These are phyloP conservation scores for Tiaroga cobitis DNA, from an alignment of 2,797 vertebrate species.

Conservation along the genomic window DNA sequence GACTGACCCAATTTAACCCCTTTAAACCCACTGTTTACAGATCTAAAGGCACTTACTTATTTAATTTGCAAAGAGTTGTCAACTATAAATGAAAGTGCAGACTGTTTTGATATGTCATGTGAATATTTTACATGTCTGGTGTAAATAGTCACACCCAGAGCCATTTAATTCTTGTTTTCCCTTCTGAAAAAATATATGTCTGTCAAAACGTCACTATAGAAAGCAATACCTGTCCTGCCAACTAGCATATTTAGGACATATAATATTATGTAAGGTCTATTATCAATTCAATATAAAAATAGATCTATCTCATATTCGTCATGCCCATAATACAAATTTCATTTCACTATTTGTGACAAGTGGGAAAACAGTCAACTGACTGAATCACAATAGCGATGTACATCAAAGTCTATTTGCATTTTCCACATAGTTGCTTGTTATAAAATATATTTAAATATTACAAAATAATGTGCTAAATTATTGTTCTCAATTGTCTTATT, in stretches of 20 bases:
- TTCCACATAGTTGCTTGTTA: background rate
- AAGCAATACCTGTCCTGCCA: background rate
- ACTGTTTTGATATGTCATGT: background rate
- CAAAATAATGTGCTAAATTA: background rate
- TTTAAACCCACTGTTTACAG: constrained; percentile 8
- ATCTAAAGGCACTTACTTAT: background rate
- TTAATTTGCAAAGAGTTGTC: background rate
- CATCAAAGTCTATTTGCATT: background rate
- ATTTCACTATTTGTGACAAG: background rate
- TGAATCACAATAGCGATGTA: background rate
- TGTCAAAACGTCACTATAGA: background rate
- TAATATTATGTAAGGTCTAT: background rate
- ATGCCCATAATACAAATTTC: background rate
- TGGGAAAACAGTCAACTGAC: background rate
- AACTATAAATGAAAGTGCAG: background rate
- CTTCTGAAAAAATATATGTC: background rate
- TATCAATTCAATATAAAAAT: background rate
- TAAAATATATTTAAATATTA: background rate
- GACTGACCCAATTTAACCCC: constrained; percentile 23
- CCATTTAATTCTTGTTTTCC: background rate
- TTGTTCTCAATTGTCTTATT: background rate
- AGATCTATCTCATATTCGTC: background rate
- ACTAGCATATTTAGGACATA: background rate
- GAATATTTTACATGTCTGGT: background rate
- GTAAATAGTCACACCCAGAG: background rate